A percentile compares a stretch with the other conserved stretches of the same genome.
Conservation (phyloP, 2,113 vertebrate genomes). For the Notechis scutatus region DNA sequence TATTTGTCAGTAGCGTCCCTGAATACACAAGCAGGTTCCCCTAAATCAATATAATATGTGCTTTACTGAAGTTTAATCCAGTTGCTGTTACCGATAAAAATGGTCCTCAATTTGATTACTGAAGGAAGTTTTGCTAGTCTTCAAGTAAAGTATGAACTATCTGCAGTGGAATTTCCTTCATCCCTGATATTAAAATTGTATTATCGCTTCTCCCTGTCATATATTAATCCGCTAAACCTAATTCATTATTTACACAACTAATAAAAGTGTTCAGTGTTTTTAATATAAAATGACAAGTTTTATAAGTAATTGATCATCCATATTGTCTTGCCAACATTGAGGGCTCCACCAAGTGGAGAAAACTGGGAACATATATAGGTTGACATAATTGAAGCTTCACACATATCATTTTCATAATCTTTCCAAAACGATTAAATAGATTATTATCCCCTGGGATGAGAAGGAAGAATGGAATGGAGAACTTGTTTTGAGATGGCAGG, state of each 20-base stretch:
- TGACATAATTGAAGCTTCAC: neutral
- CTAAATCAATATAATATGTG: neutral
- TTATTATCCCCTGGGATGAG: neutral
- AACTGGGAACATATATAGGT: conserved; percentile 3
- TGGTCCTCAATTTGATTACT: neutral
- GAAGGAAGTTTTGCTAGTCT: neutral
- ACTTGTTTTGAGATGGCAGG: neutral
- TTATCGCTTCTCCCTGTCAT: conserved; percentile 8
- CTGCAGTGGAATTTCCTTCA: conserved; percentile 18
- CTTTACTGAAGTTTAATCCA: neutral
- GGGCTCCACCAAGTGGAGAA: conserved; percentile 41
- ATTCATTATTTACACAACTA: conserved; percentile 29
- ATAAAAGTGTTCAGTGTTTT: conserved; percentile 21
- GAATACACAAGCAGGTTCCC: neutral
- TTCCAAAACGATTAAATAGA: neutral
- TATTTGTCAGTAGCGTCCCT: neutral
- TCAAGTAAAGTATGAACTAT: conserved; percentile 1
- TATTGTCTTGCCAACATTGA: conserved; percentile 22
- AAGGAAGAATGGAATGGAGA: neutral
- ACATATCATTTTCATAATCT: neutral
- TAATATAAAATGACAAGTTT: conserved; percentile 14
- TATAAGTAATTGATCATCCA: neutral
- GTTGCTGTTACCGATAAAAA: neutral
- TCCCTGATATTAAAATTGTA: neutral
- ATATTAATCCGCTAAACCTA: conserved; percentile 22